Base-by-base conservation (phyloP, 2,797 vertebrate species). In the Gallinago nigripennis region DNA sequence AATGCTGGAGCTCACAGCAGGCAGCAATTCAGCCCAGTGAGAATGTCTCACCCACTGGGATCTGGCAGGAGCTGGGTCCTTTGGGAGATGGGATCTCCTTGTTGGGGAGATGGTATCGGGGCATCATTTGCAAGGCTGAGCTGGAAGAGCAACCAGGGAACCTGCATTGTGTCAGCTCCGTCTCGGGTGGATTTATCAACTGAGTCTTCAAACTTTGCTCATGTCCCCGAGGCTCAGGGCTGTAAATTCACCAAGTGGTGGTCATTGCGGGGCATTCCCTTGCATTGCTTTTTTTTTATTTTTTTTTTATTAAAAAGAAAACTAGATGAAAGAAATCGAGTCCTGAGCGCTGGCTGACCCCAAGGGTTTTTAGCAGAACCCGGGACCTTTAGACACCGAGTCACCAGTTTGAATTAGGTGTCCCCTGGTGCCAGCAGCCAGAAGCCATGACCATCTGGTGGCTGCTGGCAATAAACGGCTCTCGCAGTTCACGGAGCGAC, bases 81-180 rank as follows among this genome's bases (percentile, higher is more conserved):
- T 57, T 2, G 1, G 51, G 60, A 75, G 37, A 46, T 46, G 45
- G 45, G 20, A 46, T 46, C 20, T 46, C 20, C 24, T 70, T 5
- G 4, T 37, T 11, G 0, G 0, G 15, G 68, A 16, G 68, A 10
- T 37, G 63, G 9, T n/a, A 51, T 7, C 9, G 31, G 63, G 58
- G 27, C 57, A 16, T 17, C 13, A 8, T 48, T 43, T 28, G 53
- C 31, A 12, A 54, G 53, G n/a, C 45, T 18, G 56, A 75, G 56
- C 43, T 92, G 64, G 51, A 58, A 39, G 21, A 85, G 63, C 3
- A 4, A 20, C 30, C 1, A 0, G 57, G 53, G 79, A 60, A 31
- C 35, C 28, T 18, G 9, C 46, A 1, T 11, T 35, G 8, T 0
- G 0, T 19, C 0, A 1, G n/a, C 57, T 76, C 28, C 2, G 0